A percentile compares a stretch with the other conserved stretches of the same genome.
These are phyloP conservation scores for Mustela nigripes DNA, from an alignment of 2,113 vertebrate genomes.

Conservation along the genomic window DNA sequence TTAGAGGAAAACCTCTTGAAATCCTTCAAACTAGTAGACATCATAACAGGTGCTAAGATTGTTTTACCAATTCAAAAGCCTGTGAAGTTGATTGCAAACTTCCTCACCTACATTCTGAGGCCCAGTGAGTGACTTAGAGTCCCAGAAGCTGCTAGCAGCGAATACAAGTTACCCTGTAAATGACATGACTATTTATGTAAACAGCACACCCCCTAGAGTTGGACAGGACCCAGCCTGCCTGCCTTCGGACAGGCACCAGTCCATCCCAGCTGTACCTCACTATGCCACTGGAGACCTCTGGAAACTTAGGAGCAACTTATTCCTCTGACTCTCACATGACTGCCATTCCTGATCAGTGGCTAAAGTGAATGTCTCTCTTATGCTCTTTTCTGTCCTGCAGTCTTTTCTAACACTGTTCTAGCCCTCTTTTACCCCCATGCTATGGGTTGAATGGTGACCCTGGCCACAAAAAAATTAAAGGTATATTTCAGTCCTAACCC, in stretches of 20 bases:
- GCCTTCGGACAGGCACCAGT: neutral
- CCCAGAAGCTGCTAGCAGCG: neutral
- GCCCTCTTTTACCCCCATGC: neutral
- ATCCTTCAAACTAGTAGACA: neutral
- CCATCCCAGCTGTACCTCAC: neutral
- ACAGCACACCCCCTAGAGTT: neutral
- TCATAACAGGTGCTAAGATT: neutral
- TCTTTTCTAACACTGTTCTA: neutral
- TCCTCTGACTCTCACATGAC: neutral
- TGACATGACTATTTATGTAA: neutral
- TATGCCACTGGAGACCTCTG: neutral
- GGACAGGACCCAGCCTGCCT: neutral
- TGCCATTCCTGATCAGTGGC: neutral
- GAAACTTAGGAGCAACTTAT: neutral
- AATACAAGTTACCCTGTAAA: neutral
- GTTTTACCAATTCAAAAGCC: neutral
- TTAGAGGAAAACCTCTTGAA: neutral
- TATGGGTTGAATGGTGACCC: neutral
- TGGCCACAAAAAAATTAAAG: neutral
- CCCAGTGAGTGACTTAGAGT: neutral
- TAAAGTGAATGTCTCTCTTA: neutral
- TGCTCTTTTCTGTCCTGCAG: neutral
- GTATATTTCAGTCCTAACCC: neutral
- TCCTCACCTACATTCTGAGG: neutral
- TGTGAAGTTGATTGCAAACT: neutral